Evolutionary conservation across 2,888 invertebrate species (phyloP).

Genomic region (Stenodera caucasica): DNA sequence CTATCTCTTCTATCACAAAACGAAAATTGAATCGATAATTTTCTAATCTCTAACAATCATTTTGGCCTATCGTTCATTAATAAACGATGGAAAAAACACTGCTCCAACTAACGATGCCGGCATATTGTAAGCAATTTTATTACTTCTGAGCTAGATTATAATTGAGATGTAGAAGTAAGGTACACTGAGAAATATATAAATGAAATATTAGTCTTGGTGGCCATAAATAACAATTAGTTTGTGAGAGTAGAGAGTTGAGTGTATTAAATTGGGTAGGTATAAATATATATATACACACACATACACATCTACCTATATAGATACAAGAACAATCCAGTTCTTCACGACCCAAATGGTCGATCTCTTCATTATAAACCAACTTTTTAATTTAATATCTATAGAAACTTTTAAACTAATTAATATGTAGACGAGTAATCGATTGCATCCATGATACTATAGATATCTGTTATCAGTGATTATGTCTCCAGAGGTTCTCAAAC

Average conservation of each 20-base stretch:
- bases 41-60: neutral
- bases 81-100: slow-evolving; percentile 22
- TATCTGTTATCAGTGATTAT: no score
- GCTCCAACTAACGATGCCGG: slow-evolving; percentile 25
- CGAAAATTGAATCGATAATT: no score
- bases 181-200: slow-evolving; percentile 41
- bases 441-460: no score
- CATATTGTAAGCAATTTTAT: slow-evolving; percentile 31
- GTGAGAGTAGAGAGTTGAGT: slow-evolving; percentile 28
- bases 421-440: no score
- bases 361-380: slow-evolving; percentile 48
- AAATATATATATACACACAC: slow-evolving; percentile 24
- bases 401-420: no score
- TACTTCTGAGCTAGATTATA: slow-evolving; percentile 34
- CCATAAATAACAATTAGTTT: slow-evolving; percentile 53
- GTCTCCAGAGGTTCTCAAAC: no score
- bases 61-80: slow-evolving; percentile 21
- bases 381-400: slow-evolving; percentile 47
- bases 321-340: slow-evolving; percentile 45
- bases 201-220: slow-evolving; percentile 47
- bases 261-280: slow-evolving; percentile 44
- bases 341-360: slow-evolving; percentile 36
- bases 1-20: slow-evolving; percentile 14
- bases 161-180: slow-evolving; percentile 37
- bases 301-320: slow-evolving; percentile 13